Conservation (phyloP, 2,113 vertebrate genomes). For the Antennarius striatus region DNA sequence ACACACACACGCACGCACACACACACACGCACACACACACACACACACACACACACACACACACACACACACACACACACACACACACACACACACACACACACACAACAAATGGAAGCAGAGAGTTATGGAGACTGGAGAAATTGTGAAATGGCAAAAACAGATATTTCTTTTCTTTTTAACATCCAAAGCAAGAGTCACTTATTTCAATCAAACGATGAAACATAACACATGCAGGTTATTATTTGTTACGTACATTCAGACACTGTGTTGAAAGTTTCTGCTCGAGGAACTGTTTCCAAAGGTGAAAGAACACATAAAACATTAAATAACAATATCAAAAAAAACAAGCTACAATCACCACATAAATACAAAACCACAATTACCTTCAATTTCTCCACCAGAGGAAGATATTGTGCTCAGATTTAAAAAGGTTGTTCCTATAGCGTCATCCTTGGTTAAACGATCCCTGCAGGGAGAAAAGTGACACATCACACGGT, state of each 20-base stretch:
- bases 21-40: neutral
- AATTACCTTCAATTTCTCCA: constrained; percentile 89
- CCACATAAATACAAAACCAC: neutral
- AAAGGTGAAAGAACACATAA: neutral
- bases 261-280: constrained; percentile 42
- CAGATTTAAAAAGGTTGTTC: constrained; percentile 89
- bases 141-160: too few relatives aligned
- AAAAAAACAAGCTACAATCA: neutral
- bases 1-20: neutral
- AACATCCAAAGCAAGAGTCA: neutral
- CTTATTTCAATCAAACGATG: neutral
- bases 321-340: neutral
- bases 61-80: neutral
- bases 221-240: constrained; percentile 1
- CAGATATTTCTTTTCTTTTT: too few relatives aligned
- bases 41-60: neutral
- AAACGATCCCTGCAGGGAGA: constrained; percentile 87
- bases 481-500: constrained; percentile 12
- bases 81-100: neutral
- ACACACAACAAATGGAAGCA: constrained; percentile 2
- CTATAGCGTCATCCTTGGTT: constrained; percentile 89
- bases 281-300: constrained; percentile 45
- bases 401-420: constrained; percentile 91
- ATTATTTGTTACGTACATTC: constrained; percentile 45
- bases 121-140: too few relatives aligned